Evolutionary conservation across 2,888 invertebrate genomes (phyloP), one percentile per base, ranked within the genome.

Genomic region (Eupeodes latifasciatus): DNA sequence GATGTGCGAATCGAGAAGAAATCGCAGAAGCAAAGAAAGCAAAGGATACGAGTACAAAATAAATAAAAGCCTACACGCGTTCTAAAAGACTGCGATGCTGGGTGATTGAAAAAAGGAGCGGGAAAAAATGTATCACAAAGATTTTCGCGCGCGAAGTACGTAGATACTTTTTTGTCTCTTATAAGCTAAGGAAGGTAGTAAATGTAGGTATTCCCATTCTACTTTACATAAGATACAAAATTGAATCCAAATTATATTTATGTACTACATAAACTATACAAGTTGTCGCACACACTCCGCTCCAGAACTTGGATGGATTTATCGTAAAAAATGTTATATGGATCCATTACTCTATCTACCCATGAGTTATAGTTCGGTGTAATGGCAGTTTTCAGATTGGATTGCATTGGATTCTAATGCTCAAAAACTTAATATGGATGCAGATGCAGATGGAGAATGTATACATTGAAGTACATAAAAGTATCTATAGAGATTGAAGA

Each of bases 351-450:
- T 27, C 34, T 34, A 59, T 14, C 34, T 36, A 10, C 36, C n/a
- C 0, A 40, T 12, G 27, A 27, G 57, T 27, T 40, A 27, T 1
- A 3, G 10, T 57, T 53, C 4, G 53, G 12, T 19, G 11, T 47
- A 27, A 53, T 5, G 12, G 57, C 19, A 57, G 72, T 72, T 34
- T 76, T 40, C 77, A 64, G 82, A 84, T 82, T 76, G 74, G 49
- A 84, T 74, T 88, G 69, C 79, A 84, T 82, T 76, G 74, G 49
- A 84, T 74, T 88, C 84, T 77, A 84, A 88, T 69, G 81, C 47
- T 88, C 67, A 67, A 64, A 27, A 62, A 62, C 67, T n/a, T 6
- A 19, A 71, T 40, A 40, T 36, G 11, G 36, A 53, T 51, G 51
- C 36, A 72, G 27, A 47, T 19, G 71, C 5, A 47, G 53, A 71